phyloP scores from a whole-genome alignment of 64 coral and sea anemone species.

The Pachyseris speciosa region DNA sequence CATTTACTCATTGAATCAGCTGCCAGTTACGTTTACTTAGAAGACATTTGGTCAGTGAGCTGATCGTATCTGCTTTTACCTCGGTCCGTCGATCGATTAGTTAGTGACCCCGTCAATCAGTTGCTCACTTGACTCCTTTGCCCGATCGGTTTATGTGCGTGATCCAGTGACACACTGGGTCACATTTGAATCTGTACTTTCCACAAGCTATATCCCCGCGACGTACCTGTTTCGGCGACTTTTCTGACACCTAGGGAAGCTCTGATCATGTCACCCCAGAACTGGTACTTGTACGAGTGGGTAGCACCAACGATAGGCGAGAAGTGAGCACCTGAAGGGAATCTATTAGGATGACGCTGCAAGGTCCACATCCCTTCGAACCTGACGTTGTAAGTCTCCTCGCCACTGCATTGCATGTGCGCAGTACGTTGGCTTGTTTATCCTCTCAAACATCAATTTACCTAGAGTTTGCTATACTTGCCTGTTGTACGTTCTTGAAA shows the following conservation, averaged over 20 bases:
- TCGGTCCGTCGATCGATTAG: too few relatives aligned
- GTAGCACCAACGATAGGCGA: neutral
- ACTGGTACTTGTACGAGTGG: slow-evolving; percentile 8
- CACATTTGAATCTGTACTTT: too few relatives aligned
- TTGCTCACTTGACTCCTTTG: too few relatives aligned
- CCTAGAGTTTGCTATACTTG: neutral
- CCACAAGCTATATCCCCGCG: too few relatives aligned
- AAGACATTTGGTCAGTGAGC: too few relatives aligned
- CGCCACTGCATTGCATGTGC: neutral
- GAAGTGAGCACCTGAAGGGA: neutral
- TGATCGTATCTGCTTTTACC: too few relatives aligned
- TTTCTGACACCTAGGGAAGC: neutral
- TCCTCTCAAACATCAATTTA: neutral
- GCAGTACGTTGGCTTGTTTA: neutral
- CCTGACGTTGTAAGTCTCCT: neutral
- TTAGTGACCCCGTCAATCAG: too few relatives aligned
- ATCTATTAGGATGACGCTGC: neutral
- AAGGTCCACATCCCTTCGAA: slow-evolving; percentile 1
- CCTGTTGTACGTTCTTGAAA: neutral
- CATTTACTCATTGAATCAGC: too few relatives aligned
- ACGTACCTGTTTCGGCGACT: slow-evolving; percentile 18
- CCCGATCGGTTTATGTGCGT: too few relatives aligned
- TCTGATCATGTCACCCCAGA: slow-evolving; percentile 9
- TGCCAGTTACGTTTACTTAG: too few relatives aligned
- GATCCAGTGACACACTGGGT: too few relatives aligned